Conservation (phyloP, 2,797 vertebrate species). For the Semotilus atromaculatus region DNA sequence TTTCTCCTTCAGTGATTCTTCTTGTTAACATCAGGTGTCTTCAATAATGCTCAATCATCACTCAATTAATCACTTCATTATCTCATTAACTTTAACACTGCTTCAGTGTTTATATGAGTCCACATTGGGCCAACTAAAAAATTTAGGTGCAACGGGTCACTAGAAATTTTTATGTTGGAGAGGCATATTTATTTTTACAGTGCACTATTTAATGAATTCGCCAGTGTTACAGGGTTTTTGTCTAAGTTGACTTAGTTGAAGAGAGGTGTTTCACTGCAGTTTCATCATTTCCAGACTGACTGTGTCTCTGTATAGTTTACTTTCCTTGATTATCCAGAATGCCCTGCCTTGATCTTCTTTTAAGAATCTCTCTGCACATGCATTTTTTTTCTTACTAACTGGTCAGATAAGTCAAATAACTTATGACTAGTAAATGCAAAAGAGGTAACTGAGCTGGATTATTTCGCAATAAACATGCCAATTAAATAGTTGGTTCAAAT, state of each 20-base stretch:
- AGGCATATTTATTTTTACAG: too few relatives aligned
- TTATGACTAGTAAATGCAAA: not conserved
- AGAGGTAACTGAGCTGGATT: not conserved
- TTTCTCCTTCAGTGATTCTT: too few relatives aligned
- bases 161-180: too few relatives aligned
- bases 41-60: too few relatives aligned
- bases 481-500: constrained; percentile 3
- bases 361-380: not conserved
- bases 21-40: too few relatives aligned
- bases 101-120: too few relatives aligned
- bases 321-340: not conserved
- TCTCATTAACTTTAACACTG: too few relatives aligned
- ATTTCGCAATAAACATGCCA: not conserved
- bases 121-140: too few relatives aligned
- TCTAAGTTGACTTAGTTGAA: not conserved
- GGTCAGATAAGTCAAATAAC: not conserved
- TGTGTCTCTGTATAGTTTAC: not conserved
- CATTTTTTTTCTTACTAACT: not conserved
- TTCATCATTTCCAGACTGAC: not conserved
- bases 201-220: constrained; percentile 15
- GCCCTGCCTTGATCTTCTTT: not conserved
- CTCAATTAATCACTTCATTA: too few relatives aligned
- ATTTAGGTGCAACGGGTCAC: too few relatives aligned
- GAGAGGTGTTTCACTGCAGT: constrained; percentile 15
- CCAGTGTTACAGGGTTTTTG: not conserved